phyloP scores from a whole-genome alignment of 2,797 vertebrate genomes.

The Miichthys miiuy region DNA sequence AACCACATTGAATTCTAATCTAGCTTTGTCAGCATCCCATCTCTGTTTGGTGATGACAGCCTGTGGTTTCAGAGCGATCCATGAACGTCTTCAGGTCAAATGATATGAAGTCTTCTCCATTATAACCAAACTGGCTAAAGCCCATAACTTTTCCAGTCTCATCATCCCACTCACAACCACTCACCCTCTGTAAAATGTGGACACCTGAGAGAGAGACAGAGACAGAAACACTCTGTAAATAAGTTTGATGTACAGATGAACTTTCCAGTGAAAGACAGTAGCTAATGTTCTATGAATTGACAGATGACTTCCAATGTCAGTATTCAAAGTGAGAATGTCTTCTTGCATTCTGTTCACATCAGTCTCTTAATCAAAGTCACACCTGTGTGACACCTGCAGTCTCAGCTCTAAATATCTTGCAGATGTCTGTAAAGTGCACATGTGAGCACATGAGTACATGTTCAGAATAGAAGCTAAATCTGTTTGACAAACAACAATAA shows the following conservation, averaged over 20 bases:
- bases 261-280: conserved; percentile 3
- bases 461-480: too few relatives aligned
- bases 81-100: conserved; percentile 10
- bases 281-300: too few relatives aligned
- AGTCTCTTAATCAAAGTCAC: too few relatives aligned
- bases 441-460: too few relatives aligned
- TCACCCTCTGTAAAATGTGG: not conserved
- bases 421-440: too few relatives aligned
- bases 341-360: too few relatives aligned
- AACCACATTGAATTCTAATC: rapidly evolving
- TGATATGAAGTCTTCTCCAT: conserved; percentile 41
- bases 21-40: not conserved
- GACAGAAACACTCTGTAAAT: too few relatives aligned
- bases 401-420: too few relatives aligned
- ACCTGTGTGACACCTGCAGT: too few relatives aligned
- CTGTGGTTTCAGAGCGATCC: not conserved
- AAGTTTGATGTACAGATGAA: conserved; percentile 8
- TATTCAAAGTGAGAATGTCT: too few relatives aligned
- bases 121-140: not conserved
- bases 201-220: conserved; percentile 18
- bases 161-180: conserved; percentile 15
- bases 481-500: not conserved
- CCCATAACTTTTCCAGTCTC: conserved; percentile 13
- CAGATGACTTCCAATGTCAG: too few relatives aligned
- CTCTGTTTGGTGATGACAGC: conserved; percentile 6